Base-by-base conservation (phyloP, 2,888 invertebrate genomes). In the Lithophane semibrunnea region DNA sequence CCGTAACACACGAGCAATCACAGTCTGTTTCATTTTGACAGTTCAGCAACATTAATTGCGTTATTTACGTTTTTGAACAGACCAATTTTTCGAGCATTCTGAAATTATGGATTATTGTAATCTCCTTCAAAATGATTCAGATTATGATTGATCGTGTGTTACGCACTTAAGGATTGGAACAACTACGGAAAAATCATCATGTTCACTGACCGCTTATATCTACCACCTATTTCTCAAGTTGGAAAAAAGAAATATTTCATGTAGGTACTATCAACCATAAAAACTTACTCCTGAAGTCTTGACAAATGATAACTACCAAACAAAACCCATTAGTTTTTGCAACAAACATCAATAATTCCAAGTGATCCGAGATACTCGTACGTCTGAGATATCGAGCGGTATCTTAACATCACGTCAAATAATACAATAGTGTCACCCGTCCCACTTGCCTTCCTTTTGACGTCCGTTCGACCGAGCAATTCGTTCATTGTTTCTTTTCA, bases 401-500 rank as follows among this genome's bases (percentile, higher is more conserved):
- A 88, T 86, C 88, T 81, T 86, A 83, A 79, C 83, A 85, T 83
- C 79, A 75, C 85, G 81, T 88, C 88, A 87, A 83, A 65, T 78
- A 77, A 82, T 82, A 86, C 87, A 89, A 89, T 88, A 86, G 83
- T 83, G 83, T 77, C 83, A 87, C 73, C 82, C 82, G 73, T 82
- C 68, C 86, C 88, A 86, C 85, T 83, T 87, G 86, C 85, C 85
- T 81, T 73, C 80, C 90, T 86, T 90, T 91, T 89, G 89, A 88
- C 78, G 77, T 83, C 82, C 87, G 77, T 77, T 87, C 90, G 87
- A 80, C 85, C 88, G 86, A 88, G 88, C 90, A 87, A 91, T 90
- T 88, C 88, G 81, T 79, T 90, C 91, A 92, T 92, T 92, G 93
- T 92, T 90, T 91, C 91, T 88, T 91, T 92, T 90, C 90, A 92